Conservation (phyloP, 2,888 invertebrate species). For the Chymomyza caudatula region DNA sequence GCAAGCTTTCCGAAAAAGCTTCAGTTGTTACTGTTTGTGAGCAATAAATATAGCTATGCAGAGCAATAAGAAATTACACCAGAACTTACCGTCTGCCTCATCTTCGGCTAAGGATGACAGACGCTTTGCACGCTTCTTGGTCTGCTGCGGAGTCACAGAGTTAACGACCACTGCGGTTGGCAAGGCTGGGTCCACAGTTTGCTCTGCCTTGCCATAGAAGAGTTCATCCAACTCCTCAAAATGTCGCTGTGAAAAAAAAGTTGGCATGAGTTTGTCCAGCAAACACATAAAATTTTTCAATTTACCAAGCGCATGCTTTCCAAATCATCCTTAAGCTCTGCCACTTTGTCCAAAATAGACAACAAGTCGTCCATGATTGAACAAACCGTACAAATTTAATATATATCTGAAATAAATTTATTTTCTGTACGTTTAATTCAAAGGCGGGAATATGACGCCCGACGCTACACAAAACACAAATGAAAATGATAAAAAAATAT, state of each 20-base stretch:
- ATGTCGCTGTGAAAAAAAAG: constrained; percentile 34
- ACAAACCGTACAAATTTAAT: neutral
- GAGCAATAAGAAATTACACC: neutral
- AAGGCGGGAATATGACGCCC: constrained; percentile 60
- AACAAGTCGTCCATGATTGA: constrained; percentile 64
- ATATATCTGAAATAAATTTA: neutral
- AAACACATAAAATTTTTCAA: neutral
- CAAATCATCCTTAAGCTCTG: constrained; percentile 35
- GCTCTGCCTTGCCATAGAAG: constrained; percentile 35
- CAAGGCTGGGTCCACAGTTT: constrained; percentile 13
- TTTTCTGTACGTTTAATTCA: constrained; percentile 45
- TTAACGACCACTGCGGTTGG: constrained; percentile 8
- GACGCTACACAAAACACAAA: constrained; percentile 34
- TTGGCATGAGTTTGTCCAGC: neutral
- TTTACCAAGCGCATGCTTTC: constrained; percentile 39
- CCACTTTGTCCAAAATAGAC: constrained; percentile 39
- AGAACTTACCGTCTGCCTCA: constrained; percentile 46
- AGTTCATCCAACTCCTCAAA: constrained; percentile 47
- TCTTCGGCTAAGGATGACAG: constrained; percentile 59
- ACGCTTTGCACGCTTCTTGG: constrained; percentile 72
- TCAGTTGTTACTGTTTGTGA: neutral
- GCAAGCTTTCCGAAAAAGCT: neutral
- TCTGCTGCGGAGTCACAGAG: constrained; percentile 71
- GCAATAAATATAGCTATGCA: neutral
- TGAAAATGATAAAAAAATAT: constrained; percentile 9